Percentiles rank a stretch among this genome's conserved stretches.
Evolutionary conservation across 2,888 invertebrate species (phyloP).

Genomic region (Salticus scenicus): DNA sequence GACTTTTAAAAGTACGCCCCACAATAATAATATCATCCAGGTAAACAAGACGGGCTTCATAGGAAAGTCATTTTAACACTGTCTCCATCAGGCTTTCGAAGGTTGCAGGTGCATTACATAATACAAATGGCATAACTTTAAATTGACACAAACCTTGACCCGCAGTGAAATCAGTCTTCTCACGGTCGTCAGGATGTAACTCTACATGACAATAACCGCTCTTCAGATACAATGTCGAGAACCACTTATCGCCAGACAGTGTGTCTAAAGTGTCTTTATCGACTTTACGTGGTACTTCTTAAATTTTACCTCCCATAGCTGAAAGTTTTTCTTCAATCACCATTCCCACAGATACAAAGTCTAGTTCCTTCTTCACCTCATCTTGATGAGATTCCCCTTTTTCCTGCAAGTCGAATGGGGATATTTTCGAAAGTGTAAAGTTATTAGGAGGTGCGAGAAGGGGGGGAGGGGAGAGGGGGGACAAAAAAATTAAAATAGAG

Average conservation of each 20-base stretch:
- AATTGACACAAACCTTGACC: neutral
- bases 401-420: too few relatives aligned
- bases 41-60: neutral
- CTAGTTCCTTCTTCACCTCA: too few relatives aligned
- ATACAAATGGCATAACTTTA: neutral
- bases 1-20: neutral
- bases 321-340: too few relatives aligned
- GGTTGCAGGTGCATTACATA: neutral
- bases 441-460: too few relatives aligned
- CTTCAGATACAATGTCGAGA: neutral
- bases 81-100: neutral
- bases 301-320: too few relatives aligned
- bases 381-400: too few relatives aligned
- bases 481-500: too few relatives aligned
- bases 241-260: neutral
- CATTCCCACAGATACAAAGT: too few relatives aligned
- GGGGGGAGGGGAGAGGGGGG: too few relatives aligned
- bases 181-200: neutral
- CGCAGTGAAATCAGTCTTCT: neutral
- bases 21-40: slow-evolving; percentile 10
- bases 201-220: neutral
- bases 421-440: too few relatives aligned
- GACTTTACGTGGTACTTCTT: too few relatives aligned
- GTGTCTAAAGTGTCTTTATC: neutral
- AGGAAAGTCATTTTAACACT: neutral